Base-by-base conservation (phyloP, 2,888 invertebrate species). In the Trachelus stipa region DNA sequence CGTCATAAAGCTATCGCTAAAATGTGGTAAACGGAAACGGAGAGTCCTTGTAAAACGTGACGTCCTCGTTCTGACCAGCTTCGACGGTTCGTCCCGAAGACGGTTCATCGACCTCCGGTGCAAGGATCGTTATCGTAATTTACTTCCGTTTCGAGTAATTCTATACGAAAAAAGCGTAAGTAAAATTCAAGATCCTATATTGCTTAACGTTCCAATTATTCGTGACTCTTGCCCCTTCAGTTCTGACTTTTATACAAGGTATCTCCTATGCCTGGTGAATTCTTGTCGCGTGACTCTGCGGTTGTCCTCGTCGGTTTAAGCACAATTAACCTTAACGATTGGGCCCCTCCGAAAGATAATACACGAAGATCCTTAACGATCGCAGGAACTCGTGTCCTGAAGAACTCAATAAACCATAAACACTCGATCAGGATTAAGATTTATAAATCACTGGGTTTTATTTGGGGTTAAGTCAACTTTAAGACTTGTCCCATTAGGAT, bases 401-500 rank as follows among this genome's bases (percentile, higher is more conserved):
- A 1, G 76, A 76, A 73, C 68, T 78, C 76, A 73, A 78, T 76
- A 74, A 79, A 74, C 74, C 34, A 37, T 74, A 35, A 74, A 74
- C 83, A 76, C 78, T 77, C 35, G 78, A 23, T 80, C 82, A 78
- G 81, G 82, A 80, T 84, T 83, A 84, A 84, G 85, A 87, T 89
- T 86, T 85, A 87, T 88, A 89, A 89, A 88, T 89, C 86, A 85
- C 79, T 75, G 83, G 81, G 83, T 85, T 87, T 89, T 86, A 87
- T 87, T 87, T 86, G 83, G 83, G 85, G 86, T 86, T 86, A 86
- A 89, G 87, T 85, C 86, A 85, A 85, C 86, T 88, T 87, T 86
- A 85, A 83, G 86, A 85, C 80, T 86, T 79, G 87, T 88, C 83
- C 88, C 88, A 88, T 88, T 88, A 88, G 84, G 83, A 73, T 80